phyloP scores from a whole-genome alignment of 2,888 invertebrate species.

The Ophion obscuratus region DNA sequence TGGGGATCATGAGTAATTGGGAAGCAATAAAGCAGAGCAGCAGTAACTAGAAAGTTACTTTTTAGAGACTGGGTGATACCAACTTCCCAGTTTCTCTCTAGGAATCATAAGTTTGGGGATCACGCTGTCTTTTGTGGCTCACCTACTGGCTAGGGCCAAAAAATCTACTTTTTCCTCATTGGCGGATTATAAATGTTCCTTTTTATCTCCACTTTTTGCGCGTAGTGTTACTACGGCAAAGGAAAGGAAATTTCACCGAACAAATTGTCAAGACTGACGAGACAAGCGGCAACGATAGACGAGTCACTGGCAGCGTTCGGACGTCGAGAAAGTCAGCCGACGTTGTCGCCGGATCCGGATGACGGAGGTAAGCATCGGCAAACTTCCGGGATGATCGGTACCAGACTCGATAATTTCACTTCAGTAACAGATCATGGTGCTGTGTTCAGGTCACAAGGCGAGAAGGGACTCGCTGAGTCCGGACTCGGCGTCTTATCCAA shows the following conservation, averaged over 20 bases:
- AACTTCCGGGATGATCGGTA: background rate
- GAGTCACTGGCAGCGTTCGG: constrained; percentile 91
- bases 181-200: background rate
- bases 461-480: constrained; percentile 95
- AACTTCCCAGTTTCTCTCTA: background rate
- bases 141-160: too few species aligned
- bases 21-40: too few species aligned
- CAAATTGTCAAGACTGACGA: constrained; percentile 89
- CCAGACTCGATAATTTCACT: background rate
- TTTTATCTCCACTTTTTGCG: background rate
- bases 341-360: constrained; percentile 91
- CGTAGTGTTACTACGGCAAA: constrained; percentile 81
- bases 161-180: background rate
- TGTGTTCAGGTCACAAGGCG: constrained; percentile 87
- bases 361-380: constrained; percentile 83
- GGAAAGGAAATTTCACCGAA: constrained; percentile 81
- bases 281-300: constrained; percentile 95
- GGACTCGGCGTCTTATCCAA: constrained; percentile 91
- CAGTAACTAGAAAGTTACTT: background rate
- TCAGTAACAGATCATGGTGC: background rate
- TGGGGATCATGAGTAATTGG: too few species aligned
- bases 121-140: background rate
- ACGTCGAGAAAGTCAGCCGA: constrained; percentile 92
- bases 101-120: background rate
- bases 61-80: background rate